Percentiles rank a stretch among this genome's conserved stretches.
Evolutionary conservation across 2,113 vertebrate genomes (phyloP).

Genomic region (Chloropsis cyanopogon): DNA sequence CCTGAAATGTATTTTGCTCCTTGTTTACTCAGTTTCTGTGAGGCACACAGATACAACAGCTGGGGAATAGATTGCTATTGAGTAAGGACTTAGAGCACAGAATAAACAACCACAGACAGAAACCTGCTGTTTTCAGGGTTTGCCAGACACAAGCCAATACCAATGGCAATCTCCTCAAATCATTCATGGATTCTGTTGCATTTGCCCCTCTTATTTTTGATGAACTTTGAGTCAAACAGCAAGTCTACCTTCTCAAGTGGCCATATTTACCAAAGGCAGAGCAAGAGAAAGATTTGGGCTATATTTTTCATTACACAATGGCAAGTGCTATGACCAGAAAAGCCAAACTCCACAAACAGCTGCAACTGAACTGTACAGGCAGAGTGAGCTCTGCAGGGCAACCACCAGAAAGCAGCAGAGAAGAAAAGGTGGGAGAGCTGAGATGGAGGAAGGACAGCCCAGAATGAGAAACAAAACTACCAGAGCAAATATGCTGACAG

Average conservation of each 20-base stretch:
- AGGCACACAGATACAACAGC: background rate
- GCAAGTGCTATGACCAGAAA: background rate
- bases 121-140: background rate
- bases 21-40: background rate
- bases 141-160: background rate
- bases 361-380: background rate
- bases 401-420: background rate
- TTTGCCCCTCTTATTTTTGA: background rate
- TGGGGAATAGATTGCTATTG: background rate
- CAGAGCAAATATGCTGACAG: background rate
- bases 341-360: background rate
- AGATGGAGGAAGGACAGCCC: background rate
- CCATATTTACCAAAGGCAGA: background rate
- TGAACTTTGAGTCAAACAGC: background rate
- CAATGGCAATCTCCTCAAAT: background rate
- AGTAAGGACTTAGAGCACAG: background rate
- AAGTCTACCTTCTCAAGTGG: background rate
- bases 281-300: background rate
- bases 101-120: background rate
- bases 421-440: background rate
- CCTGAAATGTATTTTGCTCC: background rate
- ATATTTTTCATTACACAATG: background rate
- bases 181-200: background rate
- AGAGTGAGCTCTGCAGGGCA: background rate
- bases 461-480: background rate